Percentiles rank a stretch among this genome's conserved stretches.
phyloP scores from a whole-genome alignment of 2,888 invertebrate genomes.

The Crematogaster levior region DNA sequence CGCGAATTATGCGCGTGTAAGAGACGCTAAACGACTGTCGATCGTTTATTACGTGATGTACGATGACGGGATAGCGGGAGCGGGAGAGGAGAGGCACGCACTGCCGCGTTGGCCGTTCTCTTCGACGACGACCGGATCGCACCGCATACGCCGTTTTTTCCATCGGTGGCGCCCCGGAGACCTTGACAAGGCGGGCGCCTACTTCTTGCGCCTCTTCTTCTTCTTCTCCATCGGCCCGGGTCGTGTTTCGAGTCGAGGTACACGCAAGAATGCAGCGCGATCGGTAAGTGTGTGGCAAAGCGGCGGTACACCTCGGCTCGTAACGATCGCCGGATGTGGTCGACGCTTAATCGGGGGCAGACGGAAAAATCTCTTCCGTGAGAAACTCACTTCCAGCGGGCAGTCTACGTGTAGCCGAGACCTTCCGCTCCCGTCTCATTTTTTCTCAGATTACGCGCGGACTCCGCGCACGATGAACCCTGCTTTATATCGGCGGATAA shows the following conservation, averaged over 20 bases:
- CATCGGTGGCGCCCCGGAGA: conserved; percentile 77
- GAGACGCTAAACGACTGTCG: conserved; percentile 58
- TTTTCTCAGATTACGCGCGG: conserved; percentile 33
- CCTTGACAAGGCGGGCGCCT: conserved; percentile 78
- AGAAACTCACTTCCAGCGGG: conserved; percentile 76
- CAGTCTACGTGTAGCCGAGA: conserved; percentile 26
- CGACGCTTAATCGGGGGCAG: conserved; percentile 82
- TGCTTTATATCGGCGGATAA: not conserved
- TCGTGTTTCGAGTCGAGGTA: conserved; percentile 76
- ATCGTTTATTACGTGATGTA: conserved; percentile 66
- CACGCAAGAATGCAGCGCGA: conserved; percentile 82
- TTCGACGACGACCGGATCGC: conserved; percentile 59
- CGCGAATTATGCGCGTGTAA: conserved; percentile 34
- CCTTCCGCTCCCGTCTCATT: conserved; percentile 60
- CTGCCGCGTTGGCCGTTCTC: not conserved
- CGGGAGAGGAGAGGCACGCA: not conserved
- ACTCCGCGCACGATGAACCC: not conserved
- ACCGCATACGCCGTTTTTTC: conserved; percentile 62
- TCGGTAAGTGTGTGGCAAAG: conserved; percentile 60
- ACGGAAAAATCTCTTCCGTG: conserved; percentile 85
- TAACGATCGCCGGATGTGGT: conserved; percentile 85
- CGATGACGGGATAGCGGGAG: conserved; percentile 26
- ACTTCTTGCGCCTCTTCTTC: conserved; percentile 72
- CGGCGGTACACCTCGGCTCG: conserved; percentile 75
- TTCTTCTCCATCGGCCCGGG: conserved; percentile 64